Evolutionary conservation across 2,888 invertebrate species (phyloP).

Genomic region (Exocentrus adspersus): DNA sequence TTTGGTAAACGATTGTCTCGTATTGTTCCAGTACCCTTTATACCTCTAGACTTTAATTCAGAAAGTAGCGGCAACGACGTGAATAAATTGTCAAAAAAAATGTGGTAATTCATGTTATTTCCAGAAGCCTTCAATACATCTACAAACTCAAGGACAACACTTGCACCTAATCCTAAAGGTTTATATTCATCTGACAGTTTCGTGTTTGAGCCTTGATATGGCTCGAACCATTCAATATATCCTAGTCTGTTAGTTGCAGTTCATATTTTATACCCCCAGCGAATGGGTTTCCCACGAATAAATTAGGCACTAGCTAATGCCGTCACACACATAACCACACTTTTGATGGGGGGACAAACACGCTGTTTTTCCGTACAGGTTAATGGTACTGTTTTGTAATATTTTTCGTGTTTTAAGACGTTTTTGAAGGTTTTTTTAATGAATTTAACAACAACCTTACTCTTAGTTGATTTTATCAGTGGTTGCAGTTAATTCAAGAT

Average conservation of each 20-base stretch:
- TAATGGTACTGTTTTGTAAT: too few relatives aligned
- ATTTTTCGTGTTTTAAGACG: too few relatives aligned
- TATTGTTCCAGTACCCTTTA: neutral
- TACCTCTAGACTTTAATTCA: neutral
- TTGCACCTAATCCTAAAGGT: slow-evolving; percentile 15
- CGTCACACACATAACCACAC: too few relatives aligned
- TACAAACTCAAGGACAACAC: slow-evolving; percentile 15
- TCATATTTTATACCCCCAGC: neutral
- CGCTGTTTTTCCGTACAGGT: too few relatives aligned
- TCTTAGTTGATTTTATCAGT: too few relatives aligned
- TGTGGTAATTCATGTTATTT: neutral
- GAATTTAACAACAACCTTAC: too few relatives aligned
- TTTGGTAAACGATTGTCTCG: neutral
- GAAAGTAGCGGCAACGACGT: neutral
- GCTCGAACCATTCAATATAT: slow-evolving; percentile 18
- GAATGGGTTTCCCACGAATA: neutral
- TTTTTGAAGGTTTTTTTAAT: too few relatives aligned
- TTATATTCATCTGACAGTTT: slow-evolving; percentile 16
- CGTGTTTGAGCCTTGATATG: slow-evolving; percentile 18
- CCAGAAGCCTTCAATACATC: neutral
- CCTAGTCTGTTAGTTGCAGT: neutral
- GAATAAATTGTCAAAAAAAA: neutral
- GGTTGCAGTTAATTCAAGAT: too few relatives aligned
- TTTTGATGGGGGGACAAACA: too few relatives aligned
- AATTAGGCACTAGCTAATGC: too few relatives aligned